Evolutionary conservation across 2,888 invertebrate genomes (phyloP).

Genomic region (Prosopocoilus inquinatus): DNA sequence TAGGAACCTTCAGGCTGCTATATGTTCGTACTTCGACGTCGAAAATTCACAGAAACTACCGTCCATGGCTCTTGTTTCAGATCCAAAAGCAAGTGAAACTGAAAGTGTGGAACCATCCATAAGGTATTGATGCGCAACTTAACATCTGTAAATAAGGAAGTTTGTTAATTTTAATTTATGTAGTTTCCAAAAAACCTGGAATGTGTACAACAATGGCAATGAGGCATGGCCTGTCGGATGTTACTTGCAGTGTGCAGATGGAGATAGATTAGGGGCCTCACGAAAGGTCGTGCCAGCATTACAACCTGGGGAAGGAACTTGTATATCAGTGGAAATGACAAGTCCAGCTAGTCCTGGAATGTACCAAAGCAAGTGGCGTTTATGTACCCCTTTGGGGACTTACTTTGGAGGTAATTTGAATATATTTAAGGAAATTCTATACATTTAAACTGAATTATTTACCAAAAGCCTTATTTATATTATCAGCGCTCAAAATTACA

Average conservation of each 20-base stretch:
- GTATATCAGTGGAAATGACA: constrained; percentile 75
- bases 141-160: constrained; percentile 1
- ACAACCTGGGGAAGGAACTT: constrained; percentile 72
- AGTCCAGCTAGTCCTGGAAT: constrained; percentile 74
- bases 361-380: constrained; percentile 85
- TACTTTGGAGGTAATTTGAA: constrained; percentile 81
- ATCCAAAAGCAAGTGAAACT: constrained; percentile 75
- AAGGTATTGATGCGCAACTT: constrained; percentile 42
- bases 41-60: constrained; percentile 72
- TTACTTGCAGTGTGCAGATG: constrained; percentile 72
- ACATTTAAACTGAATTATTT: not conserved
- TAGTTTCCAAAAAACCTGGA: constrained; percentile 86
- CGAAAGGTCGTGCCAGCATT: constrained; percentile 68
- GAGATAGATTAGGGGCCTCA: constrained; percentile 61
- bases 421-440: constrained; percentile 2
- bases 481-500: too few relatives aligned
- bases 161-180: constrained; percentile 18
- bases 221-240: constrained; percentile 87
- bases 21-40: constrained; percentile 93
- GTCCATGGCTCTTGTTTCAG: constrained; percentile 71
- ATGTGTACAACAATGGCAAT: constrained; percentile 81
- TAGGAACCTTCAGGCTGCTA: constrained; percentile 96
- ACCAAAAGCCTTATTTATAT: too few relatives aligned
- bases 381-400: constrained; percentile 82
- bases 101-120: constrained; percentile 71